Evolutionary conservation across 2,888 invertebrate species (phyloP), one percentile per base, ranked within the genome.

Genomic region (Cantharis nigra): DNA sequence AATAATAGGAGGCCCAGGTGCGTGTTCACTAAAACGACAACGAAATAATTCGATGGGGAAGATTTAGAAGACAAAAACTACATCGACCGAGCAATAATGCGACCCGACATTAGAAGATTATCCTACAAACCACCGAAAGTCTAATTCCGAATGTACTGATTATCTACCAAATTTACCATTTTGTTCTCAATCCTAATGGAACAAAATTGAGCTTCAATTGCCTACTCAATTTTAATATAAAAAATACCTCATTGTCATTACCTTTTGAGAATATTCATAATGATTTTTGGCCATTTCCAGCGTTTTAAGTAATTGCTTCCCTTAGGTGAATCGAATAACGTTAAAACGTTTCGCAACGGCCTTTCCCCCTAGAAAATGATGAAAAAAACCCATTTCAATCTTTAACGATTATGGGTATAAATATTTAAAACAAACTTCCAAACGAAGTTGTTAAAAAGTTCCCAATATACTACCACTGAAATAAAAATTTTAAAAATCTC

Each of bases 21-120:
- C 73, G 76, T 70, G 74, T 62, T 64, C 76, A 69, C 65, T 69
- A 74, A 78, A 74, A 78, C 75, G 78, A 77, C 79, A 77, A 71
- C 73, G 74, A 74, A 74, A 76, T 77, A 74, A 79, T 79, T 76
- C 79, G 76, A 69, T 76, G 74, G 74, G 76, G 76, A 77, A 71
- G 78, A 78, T 78, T 78, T 78, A 74, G 79, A 79, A 72, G 70
- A 74, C 76, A 72, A 71, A 76, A 79, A 77, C 79, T 74, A 74
- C 74, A 74, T 72, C 70, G 72, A 76, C 71, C 79, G 76, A 70
- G 65, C 69, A 63, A 77, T 79, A 79, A 79, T 79, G 63, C 76
- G 76, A 74, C 73, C 76, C 74, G 79, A 79, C 79, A 74, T 77
- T 78, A 73, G 79, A 69, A 78, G 79, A 79, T 79, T 76, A 77